A percentile compares a stretch with the other conserved stretches of the same genome.
phyloP scores from a whole-genome alignment of 2,888 invertebrate species.

The Lasioglossum malachurum region DNA sequence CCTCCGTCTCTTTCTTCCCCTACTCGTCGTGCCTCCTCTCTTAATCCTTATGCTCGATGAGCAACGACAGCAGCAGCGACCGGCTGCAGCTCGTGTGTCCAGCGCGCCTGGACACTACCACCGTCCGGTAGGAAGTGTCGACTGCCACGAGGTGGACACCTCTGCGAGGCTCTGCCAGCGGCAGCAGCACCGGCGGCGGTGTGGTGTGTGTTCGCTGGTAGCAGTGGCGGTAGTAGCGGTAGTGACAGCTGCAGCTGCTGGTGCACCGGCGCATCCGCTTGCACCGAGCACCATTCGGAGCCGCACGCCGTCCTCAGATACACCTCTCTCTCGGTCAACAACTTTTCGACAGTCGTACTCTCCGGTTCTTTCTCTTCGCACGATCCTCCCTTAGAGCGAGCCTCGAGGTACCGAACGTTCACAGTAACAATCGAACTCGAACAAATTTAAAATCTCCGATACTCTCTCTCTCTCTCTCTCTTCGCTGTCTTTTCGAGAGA shows the following conservation, averaged over 20 bases:
- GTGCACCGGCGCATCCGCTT: slow-evolving; percentile 72
- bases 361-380: background rate
- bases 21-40: slow-evolving; percentile 32
- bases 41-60: slow-evolving; percentile 51
- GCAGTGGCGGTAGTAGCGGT: slow-evolving; percentile 62
- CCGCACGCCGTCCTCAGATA: slow-evolving; percentile 10
- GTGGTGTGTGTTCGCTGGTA: slow-evolving; percentile 20
- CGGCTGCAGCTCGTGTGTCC: slow-evolving; percentile 67
- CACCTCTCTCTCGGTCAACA: background rate
- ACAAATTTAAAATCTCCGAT: background rate
- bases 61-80: slow-evolving; percentile 46
- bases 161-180: slow-evolving; percentile 69
- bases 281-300: slow-evolving; percentile 47
- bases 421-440: background rate
- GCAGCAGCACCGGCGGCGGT: slow-evolving; percentile 51
- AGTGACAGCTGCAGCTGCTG: slow-evolving; percentile 71
- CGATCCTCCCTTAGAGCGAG: background rate
- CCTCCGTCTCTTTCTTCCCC: slow-evolving; percentile 49
- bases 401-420: background rate
- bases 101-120: slow-evolving; percentile 72
- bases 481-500: background rate
- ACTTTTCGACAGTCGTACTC: background rate
- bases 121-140: slow-evolving; percentile 74
- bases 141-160: slow-evolving; percentile 72
- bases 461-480: too few relatives aligned